Evolutionary conservation across 2,797 vertebrate species (phyloP).

Genomic region (Distichodus sexfasciatus): DNA sequence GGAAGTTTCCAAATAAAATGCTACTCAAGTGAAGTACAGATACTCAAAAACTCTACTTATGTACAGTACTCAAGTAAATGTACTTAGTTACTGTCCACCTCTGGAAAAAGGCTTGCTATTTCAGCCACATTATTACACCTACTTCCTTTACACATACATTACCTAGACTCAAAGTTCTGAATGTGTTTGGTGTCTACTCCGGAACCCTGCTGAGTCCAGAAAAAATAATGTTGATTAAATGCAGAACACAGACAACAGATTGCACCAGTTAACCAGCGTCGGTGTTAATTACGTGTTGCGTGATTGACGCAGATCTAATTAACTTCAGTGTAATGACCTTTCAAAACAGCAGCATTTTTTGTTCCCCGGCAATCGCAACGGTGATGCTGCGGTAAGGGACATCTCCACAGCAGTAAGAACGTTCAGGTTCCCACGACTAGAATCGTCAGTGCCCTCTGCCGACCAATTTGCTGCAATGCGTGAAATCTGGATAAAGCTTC

Average conservation of each 20-base stretch:
- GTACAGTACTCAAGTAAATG: too few relatives aligned
- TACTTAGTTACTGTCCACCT: too few relatives aligned
- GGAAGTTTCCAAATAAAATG: too few relatives aligned
- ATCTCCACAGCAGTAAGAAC: conserved; percentile 49
- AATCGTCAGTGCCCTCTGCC: conserved; percentile 20
- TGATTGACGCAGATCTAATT: conserved; percentile 39
- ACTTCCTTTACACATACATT: too few relatives aligned
- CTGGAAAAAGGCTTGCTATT: too few relatives aligned
- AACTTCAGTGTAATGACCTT: conserved; percentile 27
- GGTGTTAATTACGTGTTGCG: conserved; percentile 33
- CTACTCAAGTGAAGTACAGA: too few relatives aligned
- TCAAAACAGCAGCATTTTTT: conserved; percentile 40
- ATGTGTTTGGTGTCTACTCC: background rate
- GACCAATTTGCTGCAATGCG: background rate
- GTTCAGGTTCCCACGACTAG: conserved; percentile 8
- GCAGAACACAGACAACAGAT: background rate
- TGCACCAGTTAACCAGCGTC: conserved; percentile 14
- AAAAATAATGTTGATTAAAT: background rate
- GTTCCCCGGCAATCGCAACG: background rate
- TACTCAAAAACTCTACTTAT: too few relatives aligned
- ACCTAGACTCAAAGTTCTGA: too few relatives aligned
- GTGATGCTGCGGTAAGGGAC: conserved; percentile 40
- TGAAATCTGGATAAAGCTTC: too few relatives aligned
- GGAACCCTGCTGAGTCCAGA: background rate
- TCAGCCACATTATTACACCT: too few relatives aligned